Conservation (phyloP, 2,888 invertebrate genomes). For the Nasonovia ribisnigri region DNA sequence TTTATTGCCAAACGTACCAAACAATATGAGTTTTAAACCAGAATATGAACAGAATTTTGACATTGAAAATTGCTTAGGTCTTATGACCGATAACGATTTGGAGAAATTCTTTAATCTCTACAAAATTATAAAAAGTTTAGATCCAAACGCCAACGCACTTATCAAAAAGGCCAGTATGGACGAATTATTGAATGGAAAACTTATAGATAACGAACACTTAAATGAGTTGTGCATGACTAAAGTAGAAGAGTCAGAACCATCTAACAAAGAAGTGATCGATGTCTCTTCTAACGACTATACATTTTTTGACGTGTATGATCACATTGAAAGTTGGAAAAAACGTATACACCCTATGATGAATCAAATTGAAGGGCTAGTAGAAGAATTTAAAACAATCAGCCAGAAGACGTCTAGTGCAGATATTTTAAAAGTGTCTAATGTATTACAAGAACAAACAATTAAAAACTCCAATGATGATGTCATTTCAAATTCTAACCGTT, state of each 20-base stretch:
- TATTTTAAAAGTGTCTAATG: neutral
- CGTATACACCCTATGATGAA: neutral
- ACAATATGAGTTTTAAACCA: neutral
- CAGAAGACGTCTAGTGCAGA: neutral
- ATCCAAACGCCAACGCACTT: neutral
- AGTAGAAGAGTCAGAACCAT: neutral
- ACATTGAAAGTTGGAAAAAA: constrained; percentile 28
- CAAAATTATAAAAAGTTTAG: neutral
- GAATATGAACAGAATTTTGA: neutral
- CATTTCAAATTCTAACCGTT: neutral
- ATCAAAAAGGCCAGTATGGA: neutral
- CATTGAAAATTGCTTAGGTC: neutral
- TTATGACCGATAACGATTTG: constrained; percentile 37
- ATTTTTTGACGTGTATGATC: neutral
- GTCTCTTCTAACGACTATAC: neutral
- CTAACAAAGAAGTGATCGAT: neutral
- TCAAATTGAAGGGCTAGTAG: neutral
- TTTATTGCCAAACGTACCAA: neutral
- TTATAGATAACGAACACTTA: neutral
- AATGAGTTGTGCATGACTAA: neutral
- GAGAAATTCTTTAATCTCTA: constrained; percentile 34
- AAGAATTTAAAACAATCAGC: neutral
- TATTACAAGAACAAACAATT: neutral
- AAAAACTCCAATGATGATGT: neutral
- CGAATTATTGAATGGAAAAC: constrained; percentile 20